Conservation (phyloP, 2,797 vertebrate species). For the Rhadinocentrus ornatus region DNA sequence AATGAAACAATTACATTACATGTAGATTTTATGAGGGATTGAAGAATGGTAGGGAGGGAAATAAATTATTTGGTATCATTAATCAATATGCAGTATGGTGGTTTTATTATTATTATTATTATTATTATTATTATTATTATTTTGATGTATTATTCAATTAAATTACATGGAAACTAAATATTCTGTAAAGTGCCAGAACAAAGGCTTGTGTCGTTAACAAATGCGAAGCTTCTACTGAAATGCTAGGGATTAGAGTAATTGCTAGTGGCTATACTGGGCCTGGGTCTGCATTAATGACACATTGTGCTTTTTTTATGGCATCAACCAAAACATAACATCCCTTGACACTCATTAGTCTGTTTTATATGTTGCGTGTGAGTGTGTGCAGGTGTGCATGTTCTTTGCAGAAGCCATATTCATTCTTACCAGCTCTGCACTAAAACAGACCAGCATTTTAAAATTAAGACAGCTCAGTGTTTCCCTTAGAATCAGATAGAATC, state of each 20-base stretch:
- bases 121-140: slow-evolving; percentile 15
- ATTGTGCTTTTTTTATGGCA: slow-evolving; percentile 53
- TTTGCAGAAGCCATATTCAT: slow-evolving; percentile 17
- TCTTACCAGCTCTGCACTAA: background rate
- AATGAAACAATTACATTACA: slow-evolving; percentile 29
- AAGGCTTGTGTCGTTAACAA: slow-evolving; percentile 17
- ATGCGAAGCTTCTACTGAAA: slow-evolving; percentile 43
- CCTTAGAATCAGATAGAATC: background rate
- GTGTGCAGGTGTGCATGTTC: slow-evolving; percentile 17
- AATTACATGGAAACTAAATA: slow-evolving; percentile 18
- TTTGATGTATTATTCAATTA: slow-evolving; percentile 25
- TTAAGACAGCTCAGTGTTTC: background rate
- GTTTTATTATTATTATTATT: background rate
- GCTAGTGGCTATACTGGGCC: slow-evolving; percentile 42
- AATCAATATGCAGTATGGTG: background rate
- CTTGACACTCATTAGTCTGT: slow-evolving; percentile 63
- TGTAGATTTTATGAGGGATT: slow-evolving; percentile 10
- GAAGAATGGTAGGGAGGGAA: background rate
- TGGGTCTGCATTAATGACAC: slow-evolving; percentile 53
- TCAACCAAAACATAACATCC: slow-evolving; percentile 54
- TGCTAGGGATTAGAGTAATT: slow-evolving; percentile 46
- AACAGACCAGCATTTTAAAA: background rate
- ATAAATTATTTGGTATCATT: background rate
- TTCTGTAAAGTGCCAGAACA: slow-evolving; percentile 14
- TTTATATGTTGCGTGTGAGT: slow-evolving; percentile 33